Evolutionary conservation across 2,113 vertebrate species (phyloP), one percentile per base, ranked within the genome.

Genomic region (Eubucco bourcierii): DNA sequence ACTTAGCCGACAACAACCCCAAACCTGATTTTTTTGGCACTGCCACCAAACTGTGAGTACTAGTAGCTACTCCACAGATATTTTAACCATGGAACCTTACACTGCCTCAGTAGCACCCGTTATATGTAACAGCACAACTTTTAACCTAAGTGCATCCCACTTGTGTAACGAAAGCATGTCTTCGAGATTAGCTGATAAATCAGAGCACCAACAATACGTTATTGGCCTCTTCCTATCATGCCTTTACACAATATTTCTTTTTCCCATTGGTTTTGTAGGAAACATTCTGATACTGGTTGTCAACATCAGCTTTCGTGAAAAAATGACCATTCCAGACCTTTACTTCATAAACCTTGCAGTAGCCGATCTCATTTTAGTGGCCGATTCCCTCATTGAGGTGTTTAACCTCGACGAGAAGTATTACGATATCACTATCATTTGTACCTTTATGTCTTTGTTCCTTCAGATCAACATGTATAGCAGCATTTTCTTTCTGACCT

Each of bases 391-490:
- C 66, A 99, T 99, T 2, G 99, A 99, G 97, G 99, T 99, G 68
- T 99, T 99, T 94, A 99, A 99, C 86, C 98, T 99, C 18, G 98
- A 99, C 1, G 99, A 99, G 93, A 99, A 98, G 90, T 99, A 99
- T 95, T 99, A 99, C 0, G 99, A 99, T 97, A 99, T 99, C 9
- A 98, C 99, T 0, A 98, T 98, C 72, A 98, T 99, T 24, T 99
- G 99, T 93, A 99, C 99, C 80, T 99, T 99, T 94, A 99, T 99
- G 99, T 98, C 99, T 5, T 97, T 99, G 58, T 99, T 99, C 97
- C 98, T 99, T 94, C 99, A 99, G 97, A 98, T 99, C 97, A 99
- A 99, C 98, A 99, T 99, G 99, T 99, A 99, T 97, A 99, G 99
- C 98, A 99, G 99, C 95, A 98, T 99, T 96, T 99, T 99, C 98